These are phyloP conservation scores for Halocynthia aurantium DNA, from an alignment of 23 tunicate genomes.

Conservation along the genomic window DNA sequence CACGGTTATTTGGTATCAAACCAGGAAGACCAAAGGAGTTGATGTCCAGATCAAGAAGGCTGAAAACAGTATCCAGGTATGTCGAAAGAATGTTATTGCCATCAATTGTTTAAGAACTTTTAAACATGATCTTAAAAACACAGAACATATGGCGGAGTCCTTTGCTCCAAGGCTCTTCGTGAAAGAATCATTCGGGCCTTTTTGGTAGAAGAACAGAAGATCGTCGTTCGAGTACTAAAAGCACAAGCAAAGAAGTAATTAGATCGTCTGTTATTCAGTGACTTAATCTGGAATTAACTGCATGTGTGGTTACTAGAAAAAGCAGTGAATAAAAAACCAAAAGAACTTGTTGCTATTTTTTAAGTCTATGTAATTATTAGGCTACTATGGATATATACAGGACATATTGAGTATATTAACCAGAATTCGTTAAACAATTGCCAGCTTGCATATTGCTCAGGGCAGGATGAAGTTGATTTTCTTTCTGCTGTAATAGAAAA, in stretches of 20 bases:
- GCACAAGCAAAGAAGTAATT: conserved; percentile 40
- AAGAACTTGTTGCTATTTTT: too few relatives aligned
- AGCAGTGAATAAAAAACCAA: too few relatives aligned
- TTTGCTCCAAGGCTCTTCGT: conserved; percentile 68
- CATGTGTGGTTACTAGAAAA: too few relatives aligned
- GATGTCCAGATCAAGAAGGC: conserved; percentile 50
- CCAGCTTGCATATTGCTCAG: too few relatives aligned
- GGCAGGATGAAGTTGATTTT: too few relatives aligned
- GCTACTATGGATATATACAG: too few relatives aligned
- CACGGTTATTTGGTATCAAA: conserved; percentile 71
- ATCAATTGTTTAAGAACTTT: neutral
- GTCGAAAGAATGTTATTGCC: neutral
- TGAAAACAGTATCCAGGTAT: conserved; percentile 65
- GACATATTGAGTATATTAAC: too few relatives aligned
- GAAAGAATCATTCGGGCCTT: conserved; percentile 89
- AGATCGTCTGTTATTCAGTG: too few relatives aligned
- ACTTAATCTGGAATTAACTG: too few relatives aligned
- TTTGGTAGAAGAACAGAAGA: conserved; percentile 98
- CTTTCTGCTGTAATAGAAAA: too few relatives aligned
- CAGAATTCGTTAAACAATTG: too few relatives aligned
- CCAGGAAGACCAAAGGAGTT: conserved; percentile 89
- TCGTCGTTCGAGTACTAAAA: conserved; percentile 83
- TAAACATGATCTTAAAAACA: neutral
- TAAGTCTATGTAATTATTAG: too few relatives aligned
- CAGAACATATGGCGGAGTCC: conserved; percentile 89